phyloP scores from a whole-genome alignment of 2,113 vertebrate species.

The Cinclus cinclus region DNA sequence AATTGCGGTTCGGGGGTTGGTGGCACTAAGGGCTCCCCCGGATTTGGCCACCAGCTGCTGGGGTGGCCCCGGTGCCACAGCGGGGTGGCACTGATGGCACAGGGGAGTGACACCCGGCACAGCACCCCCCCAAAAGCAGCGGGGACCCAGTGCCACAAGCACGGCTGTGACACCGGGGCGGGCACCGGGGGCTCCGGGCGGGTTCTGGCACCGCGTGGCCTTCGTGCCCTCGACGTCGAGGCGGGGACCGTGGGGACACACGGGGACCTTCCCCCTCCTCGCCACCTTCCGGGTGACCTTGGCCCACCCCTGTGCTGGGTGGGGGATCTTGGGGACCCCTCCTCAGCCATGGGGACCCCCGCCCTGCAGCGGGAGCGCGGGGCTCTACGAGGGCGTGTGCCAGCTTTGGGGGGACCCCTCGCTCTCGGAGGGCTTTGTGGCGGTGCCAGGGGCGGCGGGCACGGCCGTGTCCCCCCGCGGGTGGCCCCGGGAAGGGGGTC shows the following conservation, averaged over 20 bases:
- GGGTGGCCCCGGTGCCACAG: no score
- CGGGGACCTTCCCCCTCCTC: no score
- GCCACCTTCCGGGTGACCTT: not conserved
- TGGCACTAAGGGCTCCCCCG: not conserved
- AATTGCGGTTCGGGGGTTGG: fast-evolving
- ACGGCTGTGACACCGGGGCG: fast-evolving
- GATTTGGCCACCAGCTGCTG: not conserved
- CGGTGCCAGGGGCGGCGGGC: not conserved
- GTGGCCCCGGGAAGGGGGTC: not conserved
- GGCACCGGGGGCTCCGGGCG: no score
- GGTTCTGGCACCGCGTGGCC: fast-evolving
- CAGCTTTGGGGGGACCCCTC: not conserved
- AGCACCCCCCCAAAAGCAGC: not conserved
- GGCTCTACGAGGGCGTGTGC: not conserved
- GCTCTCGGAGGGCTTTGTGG: fast-evolving
- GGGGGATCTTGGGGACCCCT: no score
- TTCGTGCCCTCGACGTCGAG: not conserved
- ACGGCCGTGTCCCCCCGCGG: not conserved
- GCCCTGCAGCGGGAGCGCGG: fast-evolving
- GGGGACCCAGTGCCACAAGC: fast-evolving
- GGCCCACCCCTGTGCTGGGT: not conserved
- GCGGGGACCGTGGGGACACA: not conserved
- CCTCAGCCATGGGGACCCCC: not conserved
- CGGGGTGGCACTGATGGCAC: not conserved
- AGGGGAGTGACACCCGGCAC: not conserved